These are phyloP conservation scores for Cephalopachus bancanus DNA, from an alignment of 2,797 vertebrate species.

Conservation along the genomic window DNA sequence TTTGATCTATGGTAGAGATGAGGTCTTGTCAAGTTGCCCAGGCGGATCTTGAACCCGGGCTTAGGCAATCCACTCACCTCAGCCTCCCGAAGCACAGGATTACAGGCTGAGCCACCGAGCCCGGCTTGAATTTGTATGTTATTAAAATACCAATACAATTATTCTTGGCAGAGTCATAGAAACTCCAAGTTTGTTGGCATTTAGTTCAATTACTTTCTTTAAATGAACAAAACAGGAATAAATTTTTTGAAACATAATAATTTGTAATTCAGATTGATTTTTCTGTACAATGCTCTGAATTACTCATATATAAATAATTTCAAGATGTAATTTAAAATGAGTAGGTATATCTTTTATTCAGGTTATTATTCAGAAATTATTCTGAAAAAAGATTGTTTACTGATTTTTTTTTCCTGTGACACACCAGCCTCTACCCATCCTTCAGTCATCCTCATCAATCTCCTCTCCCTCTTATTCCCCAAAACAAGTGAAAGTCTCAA, in stretches of 20 bases:
- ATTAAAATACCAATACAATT: slow-evolving; percentile 21
- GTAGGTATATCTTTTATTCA: slow-evolving; percentile 33
- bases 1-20: too few species aligned
- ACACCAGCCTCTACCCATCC: background rate
- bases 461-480: rapidly evolving
- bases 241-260: slow-evolving; percentile 21
- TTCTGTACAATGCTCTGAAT: background rate
- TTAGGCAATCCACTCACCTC: too few species aligned
- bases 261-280: slow-evolving; percentile 45
- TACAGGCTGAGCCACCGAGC: too few species aligned
- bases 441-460: background rate
- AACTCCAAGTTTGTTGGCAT: background rate
- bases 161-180: background rate
- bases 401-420: slow-evolving; percentile 8
- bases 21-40: too few species aligned
- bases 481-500: background rate
- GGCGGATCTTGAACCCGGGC: too few species aligned
- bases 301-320: slow-evolving; percentile 1
- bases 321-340: slow-evolving; percentile 34
- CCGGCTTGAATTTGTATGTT: too few species aligned
- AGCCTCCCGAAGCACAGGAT: too few species aligned
- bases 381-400: slow-evolving; percentile 11
- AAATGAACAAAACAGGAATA: slow-evolving; percentile 31
- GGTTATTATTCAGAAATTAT: slow-evolving; percentile 45
- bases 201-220: slow-evolving; percentile 28